Base-by-base conservation (phyloP, 2,888 invertebrate genomes). In the Coleophora deauratella region DNA sequence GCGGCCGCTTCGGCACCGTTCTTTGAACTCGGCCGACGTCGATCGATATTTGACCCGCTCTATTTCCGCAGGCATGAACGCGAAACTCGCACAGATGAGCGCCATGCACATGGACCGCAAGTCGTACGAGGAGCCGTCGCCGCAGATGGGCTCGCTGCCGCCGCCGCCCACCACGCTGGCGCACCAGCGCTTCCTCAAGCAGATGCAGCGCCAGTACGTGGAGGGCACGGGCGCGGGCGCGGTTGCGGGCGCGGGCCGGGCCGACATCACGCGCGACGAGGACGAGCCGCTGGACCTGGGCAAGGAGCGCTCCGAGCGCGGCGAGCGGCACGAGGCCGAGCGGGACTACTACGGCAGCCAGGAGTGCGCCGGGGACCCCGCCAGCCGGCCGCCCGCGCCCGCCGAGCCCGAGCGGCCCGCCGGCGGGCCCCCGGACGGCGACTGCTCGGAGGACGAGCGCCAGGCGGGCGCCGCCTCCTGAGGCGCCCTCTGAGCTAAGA, bases 41-140 rank as follows among this genome's bases (percentile, higher is more conserved):
- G 6, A 21, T 21, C 3, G 6, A 21, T 21, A 21, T 21, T 21
- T 21, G 3, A 21, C 21, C 6, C 21, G 21, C 3, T 21, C 3
- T 21, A 4, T 21, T 4, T 21, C 49, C 13, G 88, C 91, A 52
- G 93, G 93, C 3, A 88, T 93, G 66, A 93, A 93, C 61, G 92
- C 92, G 1, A 93, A 93, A 75, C 82, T 93, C 70, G 93, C 93
- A 15, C 93, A 93, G 57, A 85, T 93, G 70, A 92, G 90, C 62
- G 91, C 91, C 4, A 62, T 85, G 62, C 85, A 85, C 64, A 11
- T n/a, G 66, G 85, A 86, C 49, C 63, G 85, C 46, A 86, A 86
- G 58, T 65, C 81, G 10, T 85, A 81, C 52, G 89, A 89, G 46
- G 90, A 89, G 57, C 72, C 88, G n/a, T 88, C 89, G 9, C 86